phyloP scores from a whole-genome alignment of 2,797 vertebrate genomes.

The Bufotes viridis region DNA sequence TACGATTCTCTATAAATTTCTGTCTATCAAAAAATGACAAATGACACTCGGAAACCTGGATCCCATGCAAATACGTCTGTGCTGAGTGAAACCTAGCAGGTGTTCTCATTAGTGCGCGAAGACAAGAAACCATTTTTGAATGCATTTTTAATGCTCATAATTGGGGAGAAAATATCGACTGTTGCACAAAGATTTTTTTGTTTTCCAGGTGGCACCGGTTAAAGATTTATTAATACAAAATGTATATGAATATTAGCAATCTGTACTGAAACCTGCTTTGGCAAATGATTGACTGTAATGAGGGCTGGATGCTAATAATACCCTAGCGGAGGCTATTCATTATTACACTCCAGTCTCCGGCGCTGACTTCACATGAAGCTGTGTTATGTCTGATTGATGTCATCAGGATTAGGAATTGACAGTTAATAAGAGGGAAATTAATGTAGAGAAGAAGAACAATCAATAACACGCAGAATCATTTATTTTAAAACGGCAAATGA shows the following conservation, averaged over 20 bases:
- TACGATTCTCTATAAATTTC: slow-evolving; percentile 79
- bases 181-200: slow-evolving; percentile 70
- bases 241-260: slow-evolving; percentile 67
- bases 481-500: slow-evolving; percentile 9
- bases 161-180: slow-evolving; percentile 72
- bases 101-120: slow-evolving; percentile 81
- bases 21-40: slow-evolving; percentile 78
- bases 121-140: slow-evolving; percentile 78
- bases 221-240: slow-evolving; percentile 73
- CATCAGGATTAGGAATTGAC: slow-evolving; percentile 24
- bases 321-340: slow-evolving; percentile 39
- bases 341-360: slow-evolving; percentile 23
- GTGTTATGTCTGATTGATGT: slow-evolving; percentile 5
- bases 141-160: slow-evolving; percentile 78
- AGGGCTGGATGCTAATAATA: slow-evolving; percentile 58
- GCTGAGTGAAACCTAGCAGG: slow-evolving; percentile 76
- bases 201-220: slow-evolving; percentile 68
- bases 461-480: slow-evolving; percentile 13
- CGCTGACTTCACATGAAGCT: slow-evolving; percentile 21
- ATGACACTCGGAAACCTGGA: slow-evolving; percentile 76
- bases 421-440: slow-evolving; percentile 28
- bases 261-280: slow-evolving; percentile 63
- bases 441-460: slow-evolving; percentile 25
- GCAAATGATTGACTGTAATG: slow-evolving; percentile 62
- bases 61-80: slow-evolving; percentile 76